phyloP scores from a whole-genome alignment of 2,888 invertebrate genomes.

The Zeuzera pyrina region DNA sequence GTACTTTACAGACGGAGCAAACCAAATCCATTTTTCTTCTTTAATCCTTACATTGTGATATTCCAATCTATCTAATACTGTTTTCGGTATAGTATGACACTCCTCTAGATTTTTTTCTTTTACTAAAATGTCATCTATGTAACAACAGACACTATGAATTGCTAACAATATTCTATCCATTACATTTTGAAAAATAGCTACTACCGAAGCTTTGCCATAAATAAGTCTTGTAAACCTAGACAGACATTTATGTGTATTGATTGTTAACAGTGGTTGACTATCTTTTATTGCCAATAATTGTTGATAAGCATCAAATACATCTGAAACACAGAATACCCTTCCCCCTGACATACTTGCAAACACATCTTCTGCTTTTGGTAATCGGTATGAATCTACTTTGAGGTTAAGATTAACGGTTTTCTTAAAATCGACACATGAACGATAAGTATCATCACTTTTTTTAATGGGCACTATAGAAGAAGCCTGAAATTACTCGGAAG shows the following conservation, averaged over 20 bases:
- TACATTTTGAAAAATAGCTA: slow-evolving; percentile 6
- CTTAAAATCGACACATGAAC: slow-evolving; percentile 8
- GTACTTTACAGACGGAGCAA: too few species aligned
- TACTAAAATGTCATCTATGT: too few species aligned
- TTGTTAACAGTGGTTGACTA: slow-evolving; percentile 2
- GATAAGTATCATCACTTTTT: slow-evolving; percentile 4
- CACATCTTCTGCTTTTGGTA: slow-evolving; percentile 6
- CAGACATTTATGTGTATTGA: slow-evolving; percentile 5
- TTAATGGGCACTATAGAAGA: slow-evolving; percentile 6
- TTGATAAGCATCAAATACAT: slow-evolving; percentile 3
- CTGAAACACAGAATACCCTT: not conserved
- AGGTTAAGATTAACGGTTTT: slow-evolving; percentile 7
- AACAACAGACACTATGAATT: too few species aligned
- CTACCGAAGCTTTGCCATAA: slow-evolving; percentile 6
- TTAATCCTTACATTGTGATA: too few species aligned
- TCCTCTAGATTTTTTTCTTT: too few species aligned
- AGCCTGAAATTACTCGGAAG: slow-evolving; percentile 6
- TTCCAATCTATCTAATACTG: too few species aligned
- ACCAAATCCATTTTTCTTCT: too few species aligned
- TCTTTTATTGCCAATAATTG: not conserved
- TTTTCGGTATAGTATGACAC: too few species aligned
- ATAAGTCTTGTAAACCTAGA: slow-evolving; percentile 6
- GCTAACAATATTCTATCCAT: slow-evolving; percentile 7
- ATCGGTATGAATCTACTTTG: slow-evolving; percentile 5
- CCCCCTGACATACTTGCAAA: slow-evolving; percentile 4